Conservation (phyloP, 2,888 invertebrate genomes). For the Cotesia congregata region DNA sequence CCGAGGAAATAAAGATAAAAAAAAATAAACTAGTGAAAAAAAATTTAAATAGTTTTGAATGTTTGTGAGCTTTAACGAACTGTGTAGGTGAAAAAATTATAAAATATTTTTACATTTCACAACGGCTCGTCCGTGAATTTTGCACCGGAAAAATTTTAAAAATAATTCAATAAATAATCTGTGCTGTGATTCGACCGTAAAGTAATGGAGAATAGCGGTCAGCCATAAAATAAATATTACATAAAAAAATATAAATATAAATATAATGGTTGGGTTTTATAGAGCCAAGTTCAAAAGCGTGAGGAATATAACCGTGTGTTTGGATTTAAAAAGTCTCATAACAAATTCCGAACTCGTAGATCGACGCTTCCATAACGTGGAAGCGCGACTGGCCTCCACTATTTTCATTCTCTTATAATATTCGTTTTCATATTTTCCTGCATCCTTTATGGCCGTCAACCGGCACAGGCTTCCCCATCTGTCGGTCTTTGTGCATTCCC, state of each 20-base stretch:
- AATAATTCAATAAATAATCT: constrained; percentile 34
- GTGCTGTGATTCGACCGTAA: background rate
- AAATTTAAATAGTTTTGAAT: constrained; percentile 7
- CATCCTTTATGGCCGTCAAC: background rate
- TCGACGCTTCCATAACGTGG: constrained; percentile 32
- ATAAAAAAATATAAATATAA: constrained; percentile 1
- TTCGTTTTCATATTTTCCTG: background rate
- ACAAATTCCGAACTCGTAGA: constrained; percentile 30
- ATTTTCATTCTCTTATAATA: constrained; percentile 11
- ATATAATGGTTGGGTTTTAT: background rate
- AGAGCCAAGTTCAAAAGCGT: constrained; percentile 17
- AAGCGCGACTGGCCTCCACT: constrained; percentile 25
- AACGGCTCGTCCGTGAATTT: constrained; percentile 23
- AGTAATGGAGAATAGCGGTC: constrained; percentile 5
- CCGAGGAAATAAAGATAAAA: background rate
- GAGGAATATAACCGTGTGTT: background rate
- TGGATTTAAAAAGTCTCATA: constrained; percentile 35
- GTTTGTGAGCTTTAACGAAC: background rate
- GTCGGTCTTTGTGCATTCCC: background rate
- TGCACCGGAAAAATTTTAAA: constrained; percentile 29
- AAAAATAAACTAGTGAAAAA: background rate
- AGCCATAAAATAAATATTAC: constrained; percentile 8
- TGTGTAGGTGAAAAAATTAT: background rate
- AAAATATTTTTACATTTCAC: constrained; percentile 6
- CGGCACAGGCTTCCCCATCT: background rate